Percentiles rank a stretch among this genome's conserved stretches.
These are phyloP conservation scores for Osmerus eperlanus DNA, from an alignment of 2,113 vertebrate species.

Conservation along the genomic window DNA sequence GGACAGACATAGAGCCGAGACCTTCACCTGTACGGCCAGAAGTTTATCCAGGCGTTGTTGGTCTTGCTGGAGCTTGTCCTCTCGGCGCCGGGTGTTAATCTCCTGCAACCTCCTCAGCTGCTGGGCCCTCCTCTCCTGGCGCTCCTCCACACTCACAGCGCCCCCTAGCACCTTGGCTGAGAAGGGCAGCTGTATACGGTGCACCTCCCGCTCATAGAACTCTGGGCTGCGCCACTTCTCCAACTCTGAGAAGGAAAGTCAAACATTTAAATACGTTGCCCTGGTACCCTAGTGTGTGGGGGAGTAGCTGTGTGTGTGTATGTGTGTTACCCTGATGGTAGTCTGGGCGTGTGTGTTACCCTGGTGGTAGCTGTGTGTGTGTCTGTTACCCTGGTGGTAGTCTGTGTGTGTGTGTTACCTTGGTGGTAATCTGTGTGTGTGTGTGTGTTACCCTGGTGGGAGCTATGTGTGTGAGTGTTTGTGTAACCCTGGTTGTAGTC, in stretches of 20 bases:
- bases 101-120: conserved; percentile 91
- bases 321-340: no score
- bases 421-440: background rate
- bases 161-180: conserved; percentile 83
- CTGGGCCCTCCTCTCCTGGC: conserved; percentile 88
- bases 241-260: conserved; percentile 72
- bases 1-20: conserved; percentile 20
- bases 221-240: conserved; percentile 89
- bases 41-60: conserved; percentile 88
- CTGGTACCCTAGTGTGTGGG: background rate
- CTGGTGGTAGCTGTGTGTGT: no score
- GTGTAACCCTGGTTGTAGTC: no score
- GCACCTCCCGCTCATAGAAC: conserved; percentile 89
- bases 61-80: conserved; percentile 90
- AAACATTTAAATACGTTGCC: background rate
- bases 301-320: background rate
- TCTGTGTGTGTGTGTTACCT: no score
- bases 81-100: conserved; percentile 86
- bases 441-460: no score
- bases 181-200: conserved; percentile 94
- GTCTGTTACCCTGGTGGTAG: background rate
- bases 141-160: conserved; percentile 82
- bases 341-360: no score
- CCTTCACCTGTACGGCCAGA: conserved; percentile 81
- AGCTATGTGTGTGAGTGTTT: no score